Evolutionary conservation across 2,888 invertebrate species (phyloP).

Genomic region (Bedellia somnulentella): DNA sequence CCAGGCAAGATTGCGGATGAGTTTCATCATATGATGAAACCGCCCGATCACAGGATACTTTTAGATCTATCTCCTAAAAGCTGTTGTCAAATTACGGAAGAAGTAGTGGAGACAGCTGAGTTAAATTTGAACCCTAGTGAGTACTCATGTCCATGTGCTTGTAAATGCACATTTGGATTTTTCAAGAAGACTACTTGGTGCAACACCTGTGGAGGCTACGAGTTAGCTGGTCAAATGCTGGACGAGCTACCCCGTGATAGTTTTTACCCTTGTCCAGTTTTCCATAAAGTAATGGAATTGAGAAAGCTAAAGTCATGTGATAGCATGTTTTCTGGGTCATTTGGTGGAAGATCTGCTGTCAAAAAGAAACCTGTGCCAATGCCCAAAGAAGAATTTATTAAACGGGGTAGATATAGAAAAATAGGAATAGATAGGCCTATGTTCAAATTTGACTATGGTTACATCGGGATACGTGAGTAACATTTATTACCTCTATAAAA

Average conservation of each 20-base stretch:
- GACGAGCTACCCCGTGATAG: conserved; percentile 14
- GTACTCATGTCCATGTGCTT: conserved; percentile 37
- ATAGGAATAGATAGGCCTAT: conserved; percentile 29
- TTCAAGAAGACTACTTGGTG: conserved; percentile 40
- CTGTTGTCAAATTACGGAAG: too few species aligned
- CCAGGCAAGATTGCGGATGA: too few species aligned
- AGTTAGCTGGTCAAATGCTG: conserved; percentile 29
- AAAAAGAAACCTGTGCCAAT: too few species aligned
- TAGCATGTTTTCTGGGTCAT: conserved; percentile 30
- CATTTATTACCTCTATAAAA: conserved; percentile 13
- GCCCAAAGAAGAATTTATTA: too few species aligned
- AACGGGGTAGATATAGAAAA: conserved; percentile 27
- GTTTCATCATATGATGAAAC: too few species aligned
- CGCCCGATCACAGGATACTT: too few species aligned
- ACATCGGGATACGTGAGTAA: conserved; percentile 54
- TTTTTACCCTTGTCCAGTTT: conserved; percentile 42
- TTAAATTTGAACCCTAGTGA: conserved; percentile 16
- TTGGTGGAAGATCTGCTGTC: conserved; percentile 15
- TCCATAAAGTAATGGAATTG: conserved; percentile 31
- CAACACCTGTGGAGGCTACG: conserved; percentile 37
- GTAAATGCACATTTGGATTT: conserved; percentile 40
- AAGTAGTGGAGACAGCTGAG: conserved; percentile 23
- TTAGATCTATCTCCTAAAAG: too few species aligned
- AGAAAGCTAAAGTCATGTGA: conserved; percentile 25
- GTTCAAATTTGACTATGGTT: conserved; percentile 49